phyloP scores from a whole-genome alignment of 2,797 vertebrate species.

The Melanotaenia trifasciata region DNA sequence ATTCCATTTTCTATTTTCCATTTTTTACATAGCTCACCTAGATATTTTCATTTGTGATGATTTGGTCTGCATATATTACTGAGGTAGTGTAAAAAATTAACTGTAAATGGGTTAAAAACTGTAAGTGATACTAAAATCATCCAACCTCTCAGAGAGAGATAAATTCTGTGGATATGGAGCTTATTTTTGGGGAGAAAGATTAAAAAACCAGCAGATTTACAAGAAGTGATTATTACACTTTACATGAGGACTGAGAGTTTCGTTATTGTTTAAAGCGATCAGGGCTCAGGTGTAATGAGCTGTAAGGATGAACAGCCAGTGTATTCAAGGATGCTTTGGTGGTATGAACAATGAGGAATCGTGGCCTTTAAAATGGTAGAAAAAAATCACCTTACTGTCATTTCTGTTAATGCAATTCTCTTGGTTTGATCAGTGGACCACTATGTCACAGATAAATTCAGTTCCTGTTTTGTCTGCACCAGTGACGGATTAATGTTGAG shows the following conservation, averaged over 20 bases:
- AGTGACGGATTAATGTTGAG: constrained; percentile 48
- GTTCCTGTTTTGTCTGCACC: constrained; percentile 16
- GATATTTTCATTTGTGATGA: not conserved
- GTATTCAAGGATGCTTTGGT: constrained; percentile 14
- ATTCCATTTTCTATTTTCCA: not conserved
- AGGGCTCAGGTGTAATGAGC: constrained; percentile 17
- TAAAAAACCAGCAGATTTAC: constrained; percentile 1
- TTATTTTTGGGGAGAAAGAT: not conserved
- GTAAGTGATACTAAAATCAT: constrained; percentile 19
- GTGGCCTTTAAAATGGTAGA: not conserved
- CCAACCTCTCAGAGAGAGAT: not conserved
- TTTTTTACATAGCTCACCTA: not conserved
- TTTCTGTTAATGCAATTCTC: not conserved
- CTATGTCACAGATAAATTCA: not conserved
- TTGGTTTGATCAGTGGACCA: not conserved
- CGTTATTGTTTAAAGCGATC: constrained; percentile 3
- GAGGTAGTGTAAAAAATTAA: not conserved
- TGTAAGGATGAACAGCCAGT: not conserved
- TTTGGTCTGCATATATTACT: not conserved
- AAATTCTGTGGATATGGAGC: not conserved
- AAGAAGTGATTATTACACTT: constrained; percentile 29
- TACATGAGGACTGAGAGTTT: not conserved
- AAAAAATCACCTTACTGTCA: not conserved
- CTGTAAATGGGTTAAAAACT: not conserved
- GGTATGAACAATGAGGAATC: not conserved